A percentile compares a stretch with the other conserved stretches of the same genome.
phyloP scores from a whole-genome alignment of 2,797 vertebrate genomes.

The Podarcis siculus region DNA sequence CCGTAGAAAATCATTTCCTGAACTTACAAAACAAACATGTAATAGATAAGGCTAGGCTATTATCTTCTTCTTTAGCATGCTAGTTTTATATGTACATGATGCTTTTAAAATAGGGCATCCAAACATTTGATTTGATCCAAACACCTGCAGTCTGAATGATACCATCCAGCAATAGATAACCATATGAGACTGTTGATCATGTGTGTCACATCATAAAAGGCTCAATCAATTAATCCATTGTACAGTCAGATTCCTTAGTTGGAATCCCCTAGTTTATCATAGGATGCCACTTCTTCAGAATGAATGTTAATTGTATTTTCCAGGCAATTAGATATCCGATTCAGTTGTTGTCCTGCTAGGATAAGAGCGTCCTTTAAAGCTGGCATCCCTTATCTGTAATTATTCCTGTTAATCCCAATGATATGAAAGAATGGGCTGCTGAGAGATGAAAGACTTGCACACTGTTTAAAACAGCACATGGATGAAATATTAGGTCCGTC shows the following conservation, averaged over 20 bases:
- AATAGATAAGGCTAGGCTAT: background rate
- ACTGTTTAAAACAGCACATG: slow-evolving; percentile 38
- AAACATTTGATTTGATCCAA: background rate
- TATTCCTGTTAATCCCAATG: slow-evolving; percentile 66
- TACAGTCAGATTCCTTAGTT: background rate
- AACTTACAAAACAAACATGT: background rate
- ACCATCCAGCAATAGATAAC: background rate
- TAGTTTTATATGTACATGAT: background rate
- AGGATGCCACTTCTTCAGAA: slow-evolving; percentile 17
- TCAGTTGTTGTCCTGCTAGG: slow-evolving; percentile 30
- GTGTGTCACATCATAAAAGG: background rate
- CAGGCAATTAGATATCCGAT: background rate
- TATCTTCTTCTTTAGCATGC: background rate
- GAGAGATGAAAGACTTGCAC: slow-evolving; percentile 57
- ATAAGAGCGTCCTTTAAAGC: slow-evolving; percentile 61
- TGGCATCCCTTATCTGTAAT: slow-evolving; percentile 56
- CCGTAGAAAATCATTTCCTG: background rate
- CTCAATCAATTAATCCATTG: background rate
- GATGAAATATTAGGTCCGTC: slow-evolving; percentile 48
- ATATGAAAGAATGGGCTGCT: slow-evolving; percentile 53
- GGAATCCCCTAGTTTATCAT: background rate
- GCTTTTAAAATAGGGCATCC: background rate
- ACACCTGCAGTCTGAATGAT: background rate
- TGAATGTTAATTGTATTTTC: slow-evolving; percentile 26
- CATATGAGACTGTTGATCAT: background rate